Evolutionary conservation across 2,797 vertebrate species (phyloP), one percentile per base, ranked within the genome.

Genomic region (Falco columbarius): DNA sequence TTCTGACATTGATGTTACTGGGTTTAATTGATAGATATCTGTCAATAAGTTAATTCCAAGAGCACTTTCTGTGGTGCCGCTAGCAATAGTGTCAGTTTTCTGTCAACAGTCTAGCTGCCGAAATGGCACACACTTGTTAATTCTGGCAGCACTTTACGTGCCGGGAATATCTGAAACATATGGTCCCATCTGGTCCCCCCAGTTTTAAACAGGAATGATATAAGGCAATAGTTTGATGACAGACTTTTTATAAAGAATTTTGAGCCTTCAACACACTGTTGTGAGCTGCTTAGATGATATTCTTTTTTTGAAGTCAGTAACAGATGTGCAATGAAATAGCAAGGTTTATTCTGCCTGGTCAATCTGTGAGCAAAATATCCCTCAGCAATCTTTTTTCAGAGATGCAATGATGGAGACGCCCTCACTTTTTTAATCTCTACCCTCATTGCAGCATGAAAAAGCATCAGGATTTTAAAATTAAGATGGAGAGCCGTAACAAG

Each of bases 41-140:
- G 58, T 70, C 87, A 95, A 79, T 73, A 94, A 75, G 19, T 84
- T 90, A 72, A 65, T 81, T 90, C 44, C 59, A 81, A 36, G n/a
- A 59, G 8, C n/a, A 47, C 32, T 93, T 92, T 84, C 74, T 3
- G 2, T 42, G 55, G 8, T 54, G 49, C 44, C 42, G 55, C 30
- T 49, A 76, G 58, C 42, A 70, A 72, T 23, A 36, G 23, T 47
- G 66, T 86, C 68, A 88, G 51, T 75, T 86, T 94, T 94, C 94
- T 95, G 80, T 90, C 91, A 95, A 40, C 77, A 76, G 42, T 15
- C 20, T 67, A 73, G 63, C 70, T 62, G 51, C 70, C 72, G 70
- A 30, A 93, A 72, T 52, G 75, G 38, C 73, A 75, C 10, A 59
- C 14, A 7, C 61, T 83, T 89, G 54, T 76, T 81, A 94, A 79